Conservation (phyloP, 1,140 invertebrate genomes). For the Drosophila pruinosa region DNA sequence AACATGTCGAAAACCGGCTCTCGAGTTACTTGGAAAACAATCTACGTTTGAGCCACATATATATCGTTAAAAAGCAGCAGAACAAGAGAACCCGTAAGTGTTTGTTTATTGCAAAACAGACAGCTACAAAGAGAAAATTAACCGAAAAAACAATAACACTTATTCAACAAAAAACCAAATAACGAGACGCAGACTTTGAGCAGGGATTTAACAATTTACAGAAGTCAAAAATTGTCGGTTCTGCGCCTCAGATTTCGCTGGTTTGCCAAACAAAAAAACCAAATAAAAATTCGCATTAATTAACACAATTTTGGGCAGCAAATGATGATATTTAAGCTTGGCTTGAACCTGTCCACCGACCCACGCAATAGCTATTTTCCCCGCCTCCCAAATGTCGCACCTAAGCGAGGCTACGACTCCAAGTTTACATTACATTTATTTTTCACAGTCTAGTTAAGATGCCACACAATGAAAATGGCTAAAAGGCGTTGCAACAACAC, state of each 20-base stretch:
- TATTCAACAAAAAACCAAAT: conserved; percentile 12
- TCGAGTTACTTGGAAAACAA: conserved; percentile 67
- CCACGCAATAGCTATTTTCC: conserved; percentile 47
- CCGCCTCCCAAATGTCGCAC: background rate
- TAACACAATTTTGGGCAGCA: conserved; percentile 37
- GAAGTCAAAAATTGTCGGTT: conserved; percentile 16
- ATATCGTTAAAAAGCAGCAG: conserved; percentile 36
- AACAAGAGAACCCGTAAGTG: conserved; percentile 65
- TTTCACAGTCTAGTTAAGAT: conserved; percentile 74
- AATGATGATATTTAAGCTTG: conserved; percentile 20
- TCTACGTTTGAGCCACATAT: conserved; percentile 48
- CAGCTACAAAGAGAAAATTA: conserved; percentile 15
- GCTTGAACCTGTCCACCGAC: conserved; percentile 55
- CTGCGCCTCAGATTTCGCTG: background rate
- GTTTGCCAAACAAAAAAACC: background rate
- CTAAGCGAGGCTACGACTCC: conserved; percentile 51
- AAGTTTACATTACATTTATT: conserved; percentile 64
- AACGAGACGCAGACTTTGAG: conserved; percentile 6
- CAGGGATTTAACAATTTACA: conserved; percentile 37
- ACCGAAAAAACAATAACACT: conserved; percentile 10
- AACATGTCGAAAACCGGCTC: conserved; percentile 56
- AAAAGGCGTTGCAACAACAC: conserved; percentile 9
- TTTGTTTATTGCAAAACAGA: conserved; percentile 70
- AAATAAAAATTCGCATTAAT: conserved; percentile 45
- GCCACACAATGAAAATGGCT: conserved; percentile 25